These are phyloP conservation scores for Anomalospiza imberbis DNA, from an alignment of 2,797 vertebrate species.

Conservation along the genomic window DNA sequence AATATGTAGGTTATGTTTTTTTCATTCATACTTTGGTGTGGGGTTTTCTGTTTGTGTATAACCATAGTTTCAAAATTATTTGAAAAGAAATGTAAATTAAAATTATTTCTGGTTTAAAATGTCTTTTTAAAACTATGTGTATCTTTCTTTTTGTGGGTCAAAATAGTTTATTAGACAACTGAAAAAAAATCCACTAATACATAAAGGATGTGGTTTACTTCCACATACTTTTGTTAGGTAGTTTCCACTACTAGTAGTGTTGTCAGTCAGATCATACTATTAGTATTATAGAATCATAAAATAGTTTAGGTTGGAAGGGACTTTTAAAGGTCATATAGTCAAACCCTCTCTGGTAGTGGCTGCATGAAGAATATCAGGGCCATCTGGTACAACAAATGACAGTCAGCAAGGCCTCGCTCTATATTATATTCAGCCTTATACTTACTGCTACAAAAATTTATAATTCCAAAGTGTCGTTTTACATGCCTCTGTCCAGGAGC, in stretches of 20 bases:
- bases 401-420: background rate
- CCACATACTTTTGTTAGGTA: background rate
- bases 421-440: background rate
- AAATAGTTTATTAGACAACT: background rate
- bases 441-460: background rate
- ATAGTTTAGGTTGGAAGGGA: background rate
- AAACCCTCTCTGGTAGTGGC: background rate
- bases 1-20: background rate
- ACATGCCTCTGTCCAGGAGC: background rate
- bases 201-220: background rate
- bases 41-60: background rate
- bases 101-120: background rate
- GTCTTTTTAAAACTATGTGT: background rate
- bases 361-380: accelerated
- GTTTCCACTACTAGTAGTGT: background rate
- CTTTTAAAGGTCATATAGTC: background rate
- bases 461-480: background rate
- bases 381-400: background rate
- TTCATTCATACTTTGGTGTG: background rate
- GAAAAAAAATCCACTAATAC: background rate
- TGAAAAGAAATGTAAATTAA: background rate
- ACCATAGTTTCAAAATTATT: background rate
- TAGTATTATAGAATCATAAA: background rate
- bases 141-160: background rate
- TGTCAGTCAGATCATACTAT: background rate